Evolutionary conservation across 64 coral and sea anemone species (phyloP), one percentile per base, ranked within the genome.

Genomic region (Montipora foliosa): DNA sequence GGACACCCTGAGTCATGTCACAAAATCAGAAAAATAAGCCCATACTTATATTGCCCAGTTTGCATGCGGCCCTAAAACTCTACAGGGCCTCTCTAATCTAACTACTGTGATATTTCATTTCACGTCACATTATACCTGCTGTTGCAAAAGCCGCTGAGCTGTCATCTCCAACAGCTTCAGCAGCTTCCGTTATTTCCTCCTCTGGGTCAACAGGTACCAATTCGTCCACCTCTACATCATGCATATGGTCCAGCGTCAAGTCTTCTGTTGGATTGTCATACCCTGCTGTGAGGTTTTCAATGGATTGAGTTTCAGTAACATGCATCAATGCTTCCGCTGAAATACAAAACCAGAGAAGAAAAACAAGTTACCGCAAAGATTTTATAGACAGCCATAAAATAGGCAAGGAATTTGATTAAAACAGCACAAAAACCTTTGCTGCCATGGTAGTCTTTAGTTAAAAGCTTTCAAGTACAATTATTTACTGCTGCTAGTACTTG

Each of bases 271-370:
- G 14, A 66, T 50, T 64, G 13, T 60, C 44, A 59, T 53, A 15
- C 57, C 55, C 50, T 37, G 21, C 21, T 77, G 25, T 61, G 4
- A 62, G 20, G 16, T 89, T 47, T 3, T 45, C 59, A 77, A 29
- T 49, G 6, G 47, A 6, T 67, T 62, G 58, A 44, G 47, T 78
- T 53, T 89, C 87, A 5, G 25, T 19, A 49, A 77, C 74, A 16
- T 89, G 49, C 29, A 49, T 19, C 47, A 86, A 51, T 70, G 82
- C 66, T 59, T 86, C 62, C 6, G 82, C 82, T 86, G 66, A 14
- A 71, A 71, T 69, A 50, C 11, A 12, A 69, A 50, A 47, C 1
- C 13, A 14, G 11, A 57, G 11, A 11, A 57, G 11, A 11, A 57
- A 57, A 57, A 57, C 0, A 57, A 11, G 53, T 37, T 37, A 37